Evolutionary conservation across 1,140 invertebrate species (phyloP), one percentile per base, ranked within the genome.

Genomic region (Tetramorium alpestre): DNA sequence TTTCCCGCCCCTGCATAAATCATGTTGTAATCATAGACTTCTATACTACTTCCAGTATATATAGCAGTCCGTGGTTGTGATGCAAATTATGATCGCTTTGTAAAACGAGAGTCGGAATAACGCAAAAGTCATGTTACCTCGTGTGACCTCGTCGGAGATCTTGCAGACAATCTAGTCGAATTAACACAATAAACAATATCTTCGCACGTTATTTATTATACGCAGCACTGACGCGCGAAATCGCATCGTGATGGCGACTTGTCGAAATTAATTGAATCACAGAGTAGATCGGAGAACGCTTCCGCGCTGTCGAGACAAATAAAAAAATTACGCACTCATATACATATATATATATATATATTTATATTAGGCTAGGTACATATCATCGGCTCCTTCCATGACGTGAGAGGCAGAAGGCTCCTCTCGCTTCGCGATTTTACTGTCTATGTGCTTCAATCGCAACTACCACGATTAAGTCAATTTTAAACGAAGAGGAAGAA

Each of bases 381-480:
- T 94, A 94, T 94, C 94, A 94, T 94, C 90, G 92, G 89, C 91
- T 94, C 89, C 91, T 93, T 92, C 85, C 54, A 28, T 88, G 86
- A 77, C 49, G 67, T 49, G 56, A 85, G 81, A 77, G 47, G 16
- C 72, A 69, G 62, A 25, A 51, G 33, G 38, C 33, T 60, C 65
- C 56, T 76, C 60, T 69, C 49, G 28, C 77, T 76, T 89, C 78
- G 54, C 77, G 69, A 56, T 87, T 72, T 77, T 75, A 77, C 64
- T 73, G 65, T 85, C 49, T 86, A 72, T 70, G 70, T 76, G 87
- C 87, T 91, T 91, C 72, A 58, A 81, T 91, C 88, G 62, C 80
- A 89, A 77, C 44, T 72, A 87, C 56, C 86, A 89, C 60, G 75
- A 85, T 85, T 87, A 89, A 86, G 88, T 90, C 90, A 90, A 92